A percentile compares a stretch with the other conserved stretches of the same genome.
Conservation (phyloP, 2,888 invertebrate species). For the Piscicola geometra region DNA sequence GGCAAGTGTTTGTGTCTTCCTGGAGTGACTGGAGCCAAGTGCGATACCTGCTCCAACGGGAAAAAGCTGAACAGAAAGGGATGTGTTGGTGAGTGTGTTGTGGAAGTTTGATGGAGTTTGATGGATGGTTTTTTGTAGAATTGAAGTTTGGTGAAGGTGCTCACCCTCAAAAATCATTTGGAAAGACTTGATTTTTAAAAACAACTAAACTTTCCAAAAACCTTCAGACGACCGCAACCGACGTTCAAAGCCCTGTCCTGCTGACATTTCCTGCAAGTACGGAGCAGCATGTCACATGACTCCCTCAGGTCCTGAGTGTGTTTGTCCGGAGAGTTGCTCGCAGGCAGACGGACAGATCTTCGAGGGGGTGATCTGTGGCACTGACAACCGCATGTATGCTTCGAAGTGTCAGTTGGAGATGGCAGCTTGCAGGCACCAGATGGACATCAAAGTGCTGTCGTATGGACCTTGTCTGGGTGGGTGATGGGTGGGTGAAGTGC, state of each 20-base stretch:
- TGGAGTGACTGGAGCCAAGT: conserved; percentile 26
- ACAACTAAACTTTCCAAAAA: not conserved
- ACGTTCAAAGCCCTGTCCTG: conserved; percentile 28
- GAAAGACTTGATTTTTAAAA: not conserved
- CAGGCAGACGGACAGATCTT: not conserved
- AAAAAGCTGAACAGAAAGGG: conserved; percentile 32
- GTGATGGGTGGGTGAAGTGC: not conserved
- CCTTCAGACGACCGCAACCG: conserved; percentile 24
- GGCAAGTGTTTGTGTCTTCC: conserved; percentile 28
- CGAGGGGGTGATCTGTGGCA: conserved; percentile 20
- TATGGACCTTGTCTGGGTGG: conserved; percentile 28
- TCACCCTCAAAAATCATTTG: not conserved
- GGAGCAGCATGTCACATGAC: conserved; percentile 28
- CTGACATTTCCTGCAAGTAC: conserved; percentile 23
- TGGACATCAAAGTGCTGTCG: conserved; percentile 31
- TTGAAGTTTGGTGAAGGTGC: too few species aligned
- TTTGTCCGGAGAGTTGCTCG: conserved; percentile 25
- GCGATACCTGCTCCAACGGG: conserved; percentile 28
- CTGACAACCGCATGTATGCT: conserved; percentile 28
- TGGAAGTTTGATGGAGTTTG: conserved; percentile 1
- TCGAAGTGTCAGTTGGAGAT: conserved; percentile 29
- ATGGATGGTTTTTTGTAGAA: too few species aligned
- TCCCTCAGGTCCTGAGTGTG: conserved; percentile 21
- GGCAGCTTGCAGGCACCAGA: conserved; percentile 26
- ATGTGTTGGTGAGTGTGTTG: conserved; percentile 30